Percentiles rank a stretch among this genome's conserved stretches.
Conservation (phyloP, 2,888 invertebrate genomes). For the Synanthedon formicaeformis region DNA sequence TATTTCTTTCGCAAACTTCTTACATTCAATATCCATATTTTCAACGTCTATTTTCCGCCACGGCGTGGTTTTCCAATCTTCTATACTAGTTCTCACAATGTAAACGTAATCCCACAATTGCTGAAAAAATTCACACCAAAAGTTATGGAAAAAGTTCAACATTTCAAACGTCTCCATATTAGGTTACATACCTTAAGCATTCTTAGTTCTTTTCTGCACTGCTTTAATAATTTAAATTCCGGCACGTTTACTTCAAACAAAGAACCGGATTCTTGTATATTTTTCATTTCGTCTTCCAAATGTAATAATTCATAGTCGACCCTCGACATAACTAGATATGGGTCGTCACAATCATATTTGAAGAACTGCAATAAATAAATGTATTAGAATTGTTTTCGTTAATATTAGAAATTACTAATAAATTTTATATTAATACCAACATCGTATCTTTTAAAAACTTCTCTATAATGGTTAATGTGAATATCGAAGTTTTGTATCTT, state of each 20-base stretch:
- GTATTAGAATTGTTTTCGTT: background rate
- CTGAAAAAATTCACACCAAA: constrained; percentile 40
- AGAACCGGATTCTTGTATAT: constrained; percentile 89
- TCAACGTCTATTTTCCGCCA: constrained; percentile 98
- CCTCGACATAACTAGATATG: constrained; percentile 81
- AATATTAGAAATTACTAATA: background rate
- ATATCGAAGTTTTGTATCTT: constrained; percentile 88
- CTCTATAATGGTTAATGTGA: constrained; percentile 86
- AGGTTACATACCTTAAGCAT: constrained; percentile 78
- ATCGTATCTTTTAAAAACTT: constrained; percentile 84
- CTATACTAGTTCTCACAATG: constrained; percentile 90
- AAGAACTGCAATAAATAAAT: constrained; percentile 61
- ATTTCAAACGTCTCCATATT: background rate
- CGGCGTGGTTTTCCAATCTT: constrained; percentile 97
- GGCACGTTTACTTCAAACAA: constrained; percentile 95
- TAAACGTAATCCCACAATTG: constrained; percentile 96
- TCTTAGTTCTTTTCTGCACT: constrained; percentile 90
- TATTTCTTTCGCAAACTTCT: constrained; percentile 96
- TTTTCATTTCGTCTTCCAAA: constrained; percentile 87
- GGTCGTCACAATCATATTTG: constrained; percentile 79
- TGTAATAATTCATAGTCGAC: constrained; percentile 82
- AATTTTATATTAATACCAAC: constrained; percentile 17
- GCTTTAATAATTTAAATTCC: constrained; percentile 92
- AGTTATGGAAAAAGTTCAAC: background rate
- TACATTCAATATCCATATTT: constrained; percentile 98